phyloP scores from a whole-genome alignment of 2,113 vertebrate species.

The Pangasianodon hypophthalmus region DNA sequence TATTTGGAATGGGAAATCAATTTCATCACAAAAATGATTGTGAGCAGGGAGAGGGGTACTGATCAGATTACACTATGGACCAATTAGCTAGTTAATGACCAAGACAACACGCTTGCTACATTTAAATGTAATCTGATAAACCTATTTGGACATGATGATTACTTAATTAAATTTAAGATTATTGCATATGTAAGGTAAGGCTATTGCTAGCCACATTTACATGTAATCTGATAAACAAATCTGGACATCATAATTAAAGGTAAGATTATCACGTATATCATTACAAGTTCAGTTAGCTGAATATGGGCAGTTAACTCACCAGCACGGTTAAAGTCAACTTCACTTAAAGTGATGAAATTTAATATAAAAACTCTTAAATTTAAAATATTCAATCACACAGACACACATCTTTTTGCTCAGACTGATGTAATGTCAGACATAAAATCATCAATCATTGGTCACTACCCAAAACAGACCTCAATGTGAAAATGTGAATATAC shows the following conservation, averaged over 20 bases:
- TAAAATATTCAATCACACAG: background rate
- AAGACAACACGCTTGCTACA: too few species aligned
- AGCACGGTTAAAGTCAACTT: too few species aligned
- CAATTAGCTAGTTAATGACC: too few species aligned
- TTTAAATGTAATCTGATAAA: too few species aligned
- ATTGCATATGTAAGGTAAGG: background rate
- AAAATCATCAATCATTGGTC: background rate
- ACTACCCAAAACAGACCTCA: background rate
- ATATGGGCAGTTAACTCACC: too few species aligned
- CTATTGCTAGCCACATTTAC: background rate
- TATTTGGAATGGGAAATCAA: too few species aligned
- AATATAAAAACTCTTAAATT: background rate
- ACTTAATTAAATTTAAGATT: background rate
- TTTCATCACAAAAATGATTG: too few species aligned
- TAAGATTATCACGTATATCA: too few species aligned
- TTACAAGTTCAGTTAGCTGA: too few species aligned
- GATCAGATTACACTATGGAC: too few species aligned
- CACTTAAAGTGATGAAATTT: background rate
- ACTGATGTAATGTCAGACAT: background rate
- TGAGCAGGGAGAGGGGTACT: too few species aligned
- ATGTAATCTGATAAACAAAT: background rate
- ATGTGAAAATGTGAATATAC: background rate
- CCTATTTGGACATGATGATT: background rate
- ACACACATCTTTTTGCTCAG: background rate
- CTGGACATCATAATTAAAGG: too few species aligned